Evolutionary conservation across 2,797 vertebrate genomes (phyloP), one percentile per base, ranked within the genome.

Genomic region (Crocidura indochinensis): DNA sequence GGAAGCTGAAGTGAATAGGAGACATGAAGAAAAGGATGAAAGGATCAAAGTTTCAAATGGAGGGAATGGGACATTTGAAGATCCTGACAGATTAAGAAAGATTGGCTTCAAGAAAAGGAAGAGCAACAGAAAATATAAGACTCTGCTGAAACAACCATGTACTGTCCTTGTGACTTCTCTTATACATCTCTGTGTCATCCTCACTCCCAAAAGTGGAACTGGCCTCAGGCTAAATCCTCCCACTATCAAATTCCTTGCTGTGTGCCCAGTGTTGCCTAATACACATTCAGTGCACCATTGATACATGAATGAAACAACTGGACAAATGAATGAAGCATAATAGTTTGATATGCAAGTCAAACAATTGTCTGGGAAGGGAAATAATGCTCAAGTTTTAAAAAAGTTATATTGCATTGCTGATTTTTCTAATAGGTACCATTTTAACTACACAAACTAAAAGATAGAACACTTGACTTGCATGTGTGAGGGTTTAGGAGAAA

Each of bases 341-440:
- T 91, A 90, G 19, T 60, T n/a, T 78, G 79, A 10, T 51, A 38
- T 27, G 68, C 68, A 86, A 79, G 27, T 84, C 71, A 84, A 80
- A 74, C 10, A 53, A 56, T 73, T 2, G 24, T 14, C 31, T 31
- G 65, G 38, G 14, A 9, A 73, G 22, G 7, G 2, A 81, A 46
- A 53, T 73, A 46, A 72, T 20, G 1, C 20, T 68, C 27, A 56
- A 64, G 53, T 69, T 84, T 60, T 46, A 11, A 88, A 1, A 77
- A 51, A 47, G 53, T 22, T 44, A 47, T 14, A 44, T 73, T 81
- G 38, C 29, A 0, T 62, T 68, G 65, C 7, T 90, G 44, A 27
- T 31, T 92, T 89, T 74, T 92, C 9, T 74, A 81, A 77, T 71
- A 46, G 5, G 46, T 74, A 14, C 83, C 51, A 44, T 51, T 65